These are phyloP conservation scores for Thecocarcelia acutangulata DNA, from an alignment of 2,888 invertebrate genomes.

Conservation along the genomic window DNA sequence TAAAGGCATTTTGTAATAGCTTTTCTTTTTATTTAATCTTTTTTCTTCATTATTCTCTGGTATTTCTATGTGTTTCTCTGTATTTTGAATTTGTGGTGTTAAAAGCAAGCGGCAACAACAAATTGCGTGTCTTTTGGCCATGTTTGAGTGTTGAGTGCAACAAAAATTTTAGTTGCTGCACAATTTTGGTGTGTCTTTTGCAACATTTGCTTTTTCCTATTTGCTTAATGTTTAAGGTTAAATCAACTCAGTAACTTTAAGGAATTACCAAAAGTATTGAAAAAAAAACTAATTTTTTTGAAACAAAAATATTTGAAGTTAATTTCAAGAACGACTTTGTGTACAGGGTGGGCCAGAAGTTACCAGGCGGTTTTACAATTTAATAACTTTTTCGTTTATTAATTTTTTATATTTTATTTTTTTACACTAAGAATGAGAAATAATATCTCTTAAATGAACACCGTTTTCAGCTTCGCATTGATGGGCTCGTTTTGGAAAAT, in stretches of 20 bases:
- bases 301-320: too few relatives aligned
- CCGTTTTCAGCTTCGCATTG: too few relatives aligned
- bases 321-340: too few relatives aligned
- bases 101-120: constrained; percentile 15
- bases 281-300: too few relatives aligned
- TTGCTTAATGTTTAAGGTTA: constrained; percentile 31
- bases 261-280: not conserved
- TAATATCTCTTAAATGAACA: too few relatives aligned
- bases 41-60: constrained; percentile 41
- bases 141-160: constrained; percentile 9
- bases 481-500: too few relatives aligned
- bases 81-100: constrained; percentile 28
- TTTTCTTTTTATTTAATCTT: not conserved
- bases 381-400: too few relatives aligned
- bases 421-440: too few relatives aligned
- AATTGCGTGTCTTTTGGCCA: constrained; percentile 30
- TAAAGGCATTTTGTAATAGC: constrained; percentile 37
- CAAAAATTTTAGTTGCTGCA: constrained; percentile 22
- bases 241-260: constrained; percentile 18
- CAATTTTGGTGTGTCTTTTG: constrained; percentile 32
- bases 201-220: constrained; percentile 31
- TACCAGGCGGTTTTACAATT: too few relatives aligned
- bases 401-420: too few relatives aligned
- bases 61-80: constrained; percentile 18
- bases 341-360: too few relatives aligned